These are phyloP conservation scores for Napeogenes sylphis DNA, from an alignment of 2,888 invertebrate species.

Conservation along the genomic window DNA sequence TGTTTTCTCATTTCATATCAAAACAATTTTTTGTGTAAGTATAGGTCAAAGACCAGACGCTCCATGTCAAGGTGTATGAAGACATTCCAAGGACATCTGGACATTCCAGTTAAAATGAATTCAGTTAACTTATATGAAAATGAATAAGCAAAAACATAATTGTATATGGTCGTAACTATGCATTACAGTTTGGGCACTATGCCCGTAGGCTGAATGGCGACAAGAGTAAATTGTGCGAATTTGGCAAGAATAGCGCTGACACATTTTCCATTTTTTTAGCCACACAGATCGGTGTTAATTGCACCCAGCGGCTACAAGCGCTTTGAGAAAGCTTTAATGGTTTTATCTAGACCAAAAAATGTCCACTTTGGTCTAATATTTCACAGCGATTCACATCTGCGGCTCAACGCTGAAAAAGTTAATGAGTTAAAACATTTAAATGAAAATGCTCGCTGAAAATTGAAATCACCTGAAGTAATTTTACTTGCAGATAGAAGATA, in stretches of 20 bases:
- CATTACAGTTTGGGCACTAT: conserved; percentile 41
- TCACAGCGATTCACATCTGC: conserved; percentile 33
- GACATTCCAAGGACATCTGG: no score
- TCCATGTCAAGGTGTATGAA: no score
- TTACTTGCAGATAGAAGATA: conserved; percentile 39
- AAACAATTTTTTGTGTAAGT: no score
- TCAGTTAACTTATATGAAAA: conserved; percentile 8
- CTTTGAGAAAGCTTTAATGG: conserved; percentile 37
- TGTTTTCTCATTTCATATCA: no score
- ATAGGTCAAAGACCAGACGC: no score
- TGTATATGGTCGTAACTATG: conserved; percentile 30
- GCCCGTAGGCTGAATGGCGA: conserved; percentile 41
- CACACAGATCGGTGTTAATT: conserved; percentile 46
- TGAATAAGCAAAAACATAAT: conserved; percentile 18
- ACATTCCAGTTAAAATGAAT: no score
- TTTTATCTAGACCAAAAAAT: conserved; percentile 44
- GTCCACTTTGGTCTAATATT: conserved; percentile 37
- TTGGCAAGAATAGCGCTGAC: conserved; percentile 49
- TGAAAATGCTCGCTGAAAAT: conserved; percentile 28
- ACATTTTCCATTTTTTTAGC: conserved; percentile 42
- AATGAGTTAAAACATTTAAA: conserved; percentile 29
- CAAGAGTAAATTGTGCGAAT: conserved; percentile 33
- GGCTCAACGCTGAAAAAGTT: conserved; percentile 25
- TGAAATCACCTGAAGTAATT: conserved; percentile 36
- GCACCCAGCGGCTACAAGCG: conserved; percentile 38